A percentile compares a stretch with the other conserved stretches of the same genome.
Conservation (phyloP, 2,113 vertebrate genomes). For the Scomber colias region DNA sequence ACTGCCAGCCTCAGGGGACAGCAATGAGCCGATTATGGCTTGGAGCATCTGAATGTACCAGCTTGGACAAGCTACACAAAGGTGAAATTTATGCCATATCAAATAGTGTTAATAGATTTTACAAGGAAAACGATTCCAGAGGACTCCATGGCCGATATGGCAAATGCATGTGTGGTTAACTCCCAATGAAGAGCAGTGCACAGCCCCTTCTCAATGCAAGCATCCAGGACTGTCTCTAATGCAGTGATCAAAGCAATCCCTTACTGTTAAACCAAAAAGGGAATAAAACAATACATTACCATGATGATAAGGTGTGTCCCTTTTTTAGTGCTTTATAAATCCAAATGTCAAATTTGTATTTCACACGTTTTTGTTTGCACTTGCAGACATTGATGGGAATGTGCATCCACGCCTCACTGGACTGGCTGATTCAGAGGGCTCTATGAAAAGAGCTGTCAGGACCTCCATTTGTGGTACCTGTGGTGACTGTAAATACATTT, state of each 20-base stretch:
- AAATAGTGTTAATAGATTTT: no score
- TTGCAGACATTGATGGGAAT: constrained; percentile 58
- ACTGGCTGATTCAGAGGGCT: constrained; percentile 15
- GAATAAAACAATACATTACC: not conserved
- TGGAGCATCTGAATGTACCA: not conserved
- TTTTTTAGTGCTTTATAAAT: not conserved
- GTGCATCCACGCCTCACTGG: not conserved
- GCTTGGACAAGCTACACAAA: not conserved
- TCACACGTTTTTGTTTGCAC: constrained; percentile 52
- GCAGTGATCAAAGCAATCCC: no score
- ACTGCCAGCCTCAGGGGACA: no score
- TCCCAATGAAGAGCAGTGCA: no score
- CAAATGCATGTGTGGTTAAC: not conserved
- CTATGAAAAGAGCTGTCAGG: constrained; percentile 32
- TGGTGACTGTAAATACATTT: constrained; percentile 28
- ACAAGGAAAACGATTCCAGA: no score
- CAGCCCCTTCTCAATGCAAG: no score
- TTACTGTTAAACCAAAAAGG: not conserved
- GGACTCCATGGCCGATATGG: not conserved
- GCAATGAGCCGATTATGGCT: not conserved
- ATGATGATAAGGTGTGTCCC: not conserved
- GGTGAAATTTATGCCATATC: no score
- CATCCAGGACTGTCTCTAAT: no score
- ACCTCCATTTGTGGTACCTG: constrained; percentile 13
- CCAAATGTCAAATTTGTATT: not conserved